Evolutionary conservation across 2,888 invertebrate species (phyloP), one percentile per base, ranked within the genome.

Genomic region (Aphidoletes aphidimyza): DNA sequence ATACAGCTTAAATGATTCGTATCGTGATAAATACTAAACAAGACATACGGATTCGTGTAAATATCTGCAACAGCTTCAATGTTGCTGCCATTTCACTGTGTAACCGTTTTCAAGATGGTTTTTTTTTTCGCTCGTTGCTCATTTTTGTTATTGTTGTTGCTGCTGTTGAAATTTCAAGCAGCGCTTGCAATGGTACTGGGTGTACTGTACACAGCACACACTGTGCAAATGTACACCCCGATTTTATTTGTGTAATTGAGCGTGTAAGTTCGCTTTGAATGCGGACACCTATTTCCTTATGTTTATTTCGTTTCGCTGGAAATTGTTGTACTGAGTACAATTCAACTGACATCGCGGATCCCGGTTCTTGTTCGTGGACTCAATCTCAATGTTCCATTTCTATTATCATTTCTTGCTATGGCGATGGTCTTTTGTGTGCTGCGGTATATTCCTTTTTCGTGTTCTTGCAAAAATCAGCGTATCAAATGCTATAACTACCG

Each of bases 181-280:
- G 5, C 5, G 5, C 39, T 39, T 8, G 5, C 11, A n/a, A n/a
- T n/a, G n/a, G n/a, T 11, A 39, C 39, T 39, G n/a, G 22, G 54
- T 54, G 54, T 6, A n/a, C 22, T 54, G 11, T 17, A 47, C 17
- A 47, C 47, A n/a, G n/a, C n/a, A n/a, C n/a, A 19, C 9, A 14
- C 69, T 69, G 0, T 30, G 30, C 30, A 17, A 69, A 11, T 30
- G 34, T n/a, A 30, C 30, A 69, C 69, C 69, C 30, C 30, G 34
- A 69, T 69, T 69, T 69, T 69, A 69, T 69, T 69, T 69, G 69
- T 69, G 69, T 69, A 69, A 69, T 69, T 69, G 69, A 69, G 69
- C 69, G 69, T 69, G 69, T 69, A 69, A 69, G 69, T 69, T 69
- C 54, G 17, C 69, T 69, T 69, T 69, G 69, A 69, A 69, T 69